Evolutionary conservation across 2,113 vertebrate species (phyloP).

Genomic region (Gobio gobio): DNA sequence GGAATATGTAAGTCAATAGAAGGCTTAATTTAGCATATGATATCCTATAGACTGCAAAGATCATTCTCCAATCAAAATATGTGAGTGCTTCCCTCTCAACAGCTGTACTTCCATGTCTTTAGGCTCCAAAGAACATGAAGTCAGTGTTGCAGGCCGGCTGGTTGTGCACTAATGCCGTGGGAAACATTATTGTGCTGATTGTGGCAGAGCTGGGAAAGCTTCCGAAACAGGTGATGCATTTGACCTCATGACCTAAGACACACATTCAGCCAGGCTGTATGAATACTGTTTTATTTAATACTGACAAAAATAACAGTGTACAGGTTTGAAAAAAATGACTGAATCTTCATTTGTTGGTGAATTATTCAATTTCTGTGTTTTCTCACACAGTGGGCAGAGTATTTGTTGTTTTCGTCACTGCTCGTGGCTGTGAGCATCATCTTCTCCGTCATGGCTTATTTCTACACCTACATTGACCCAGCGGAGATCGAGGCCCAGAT

Average conservation of each 20-base stretch:
- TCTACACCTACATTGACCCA: constrained; percentile 91
- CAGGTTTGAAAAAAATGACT: background rate
- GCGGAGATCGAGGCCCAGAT: constrained; percentile 85
- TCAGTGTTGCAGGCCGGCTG: constrained; percentile 94
- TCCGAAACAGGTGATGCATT: constrained; percentile 78
- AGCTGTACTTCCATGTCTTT: background rate
- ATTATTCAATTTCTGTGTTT: background rate
- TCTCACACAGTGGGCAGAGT: constrained; percentile 88
- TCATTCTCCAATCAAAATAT: background rate
- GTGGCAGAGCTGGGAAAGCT: constrained; percentile 85
- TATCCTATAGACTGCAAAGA: background rate
- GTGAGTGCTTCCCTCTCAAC: background rate
- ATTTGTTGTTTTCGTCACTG: constrained; percentile 88
- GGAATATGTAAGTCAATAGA: background rate
- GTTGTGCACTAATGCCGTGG: constrained; percentile 87
- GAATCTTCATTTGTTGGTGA: background rate
- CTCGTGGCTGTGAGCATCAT: constrained; percentile 85
- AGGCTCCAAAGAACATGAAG: constrained; percentile 98
- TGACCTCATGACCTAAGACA: background rate
- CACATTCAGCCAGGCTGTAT: background rate
- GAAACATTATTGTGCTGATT: constrained; percentile 94
- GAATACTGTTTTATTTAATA: no score
- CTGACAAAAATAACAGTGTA: no score
- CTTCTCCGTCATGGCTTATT: constrained; percentile 90
- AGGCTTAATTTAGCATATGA: background rate